Evolutionary conservation across 1,140 invertebrate species (phyloP).

Genomic region (Lasaia peninsularis): DNA sequence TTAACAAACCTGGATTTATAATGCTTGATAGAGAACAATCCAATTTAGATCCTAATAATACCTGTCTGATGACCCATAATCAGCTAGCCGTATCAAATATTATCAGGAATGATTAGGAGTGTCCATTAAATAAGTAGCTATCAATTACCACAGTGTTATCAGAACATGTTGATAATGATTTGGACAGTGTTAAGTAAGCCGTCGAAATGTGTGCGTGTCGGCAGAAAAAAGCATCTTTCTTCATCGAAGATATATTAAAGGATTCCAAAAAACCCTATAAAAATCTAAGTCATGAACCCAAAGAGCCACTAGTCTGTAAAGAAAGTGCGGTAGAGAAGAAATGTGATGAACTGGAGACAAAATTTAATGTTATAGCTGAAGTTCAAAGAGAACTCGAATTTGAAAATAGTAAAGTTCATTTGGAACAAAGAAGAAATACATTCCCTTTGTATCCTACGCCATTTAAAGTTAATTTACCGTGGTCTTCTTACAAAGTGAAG

Average conservation of each 20-base stretch:
- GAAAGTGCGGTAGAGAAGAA: slow-evolving; percentile 9
- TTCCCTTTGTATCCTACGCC: slow-evolving; percentile 56
- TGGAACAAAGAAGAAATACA: slow-evolving; percentile 56
- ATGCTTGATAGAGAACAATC: neutral
- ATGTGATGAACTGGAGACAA: slow-evolving; percentile 21
- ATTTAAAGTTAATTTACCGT: slow-evolving; percentile 45
- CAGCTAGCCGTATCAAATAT: slow-evolving; percentile 17
- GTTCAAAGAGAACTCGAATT: slow-evolving; percentile 44
- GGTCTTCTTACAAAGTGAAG: slow-evolving; percentile 47
- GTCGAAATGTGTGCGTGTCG: slow-evolving; percentile 64
- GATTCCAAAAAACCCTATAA: slow-evolving; percentile 43
- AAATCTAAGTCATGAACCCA: slow-evolving; percentile 38
- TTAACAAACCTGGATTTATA: neutral
- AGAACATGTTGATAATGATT: slow-evolving; percentile 56
- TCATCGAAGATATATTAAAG: slow-evolving; percentile 64
- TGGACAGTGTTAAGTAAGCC: slow-evolving; percentile 50
- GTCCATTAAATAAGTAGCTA: slow-evolving; percentile 69
- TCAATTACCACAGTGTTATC: slow-evolving; percentile 57
- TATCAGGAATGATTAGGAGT: slow-evolving; percentile 46
- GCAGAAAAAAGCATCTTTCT: slow-evolving; percentile 55
- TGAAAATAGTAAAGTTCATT: slow-evolving; percentile 35
- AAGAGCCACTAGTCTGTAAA: slow-evolving; percentile 35
- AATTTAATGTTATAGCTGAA: slow-evolving; percentile 37
- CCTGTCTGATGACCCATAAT: slow-evolving; percentile 2
- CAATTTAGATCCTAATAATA: slow-evolving; percentile 13